Conservation (phyloP, 1,140 invertebrate species). For the Cydia strobilella region DNA sequence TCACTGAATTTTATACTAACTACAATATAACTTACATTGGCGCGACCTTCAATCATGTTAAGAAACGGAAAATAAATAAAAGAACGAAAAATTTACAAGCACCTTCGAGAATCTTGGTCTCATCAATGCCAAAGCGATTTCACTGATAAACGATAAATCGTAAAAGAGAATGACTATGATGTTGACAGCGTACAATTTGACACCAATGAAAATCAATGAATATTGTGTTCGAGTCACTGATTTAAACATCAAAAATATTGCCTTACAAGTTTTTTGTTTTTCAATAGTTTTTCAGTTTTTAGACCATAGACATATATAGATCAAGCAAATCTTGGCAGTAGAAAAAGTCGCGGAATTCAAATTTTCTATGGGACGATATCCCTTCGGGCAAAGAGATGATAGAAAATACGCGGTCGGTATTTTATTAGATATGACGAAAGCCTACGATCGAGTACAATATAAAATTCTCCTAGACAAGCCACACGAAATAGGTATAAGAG, state of each 20-base stretch:
- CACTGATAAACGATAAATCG: not conserved
- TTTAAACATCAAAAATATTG: not conserved
- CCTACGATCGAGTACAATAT: no score
- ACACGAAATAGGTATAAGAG: no score
- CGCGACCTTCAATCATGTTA: constrained; percentile 79
- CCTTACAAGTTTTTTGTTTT: no score
- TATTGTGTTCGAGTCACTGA: constrained; percentile 1
- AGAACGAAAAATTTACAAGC: constrained; percentile 47
- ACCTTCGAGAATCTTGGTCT: constrained; percentile 35
- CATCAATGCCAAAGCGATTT: constrained; percentile 38
- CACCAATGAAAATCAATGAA: constrained; percentile 25
- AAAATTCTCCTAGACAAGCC: no score
- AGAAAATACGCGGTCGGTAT: no score
- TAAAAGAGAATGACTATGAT: constrained; percentile 11
- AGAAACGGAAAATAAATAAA: constrained; percentile 58
- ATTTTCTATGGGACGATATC: no score
- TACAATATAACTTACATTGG: constrained; percentile 69
- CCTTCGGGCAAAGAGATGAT: no score
- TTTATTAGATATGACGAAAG: no score
- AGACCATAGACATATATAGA: no score
- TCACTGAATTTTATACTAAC: constrained; percentile 41
- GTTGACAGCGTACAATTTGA: constrained; percentile 14
- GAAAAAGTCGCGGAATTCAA: no score
- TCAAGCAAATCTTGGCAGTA: no score
- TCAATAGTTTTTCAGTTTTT: no score